Conservation (phyloP, 2,888 invertebrate species). For the Sarcophaga variegata region DNA sequence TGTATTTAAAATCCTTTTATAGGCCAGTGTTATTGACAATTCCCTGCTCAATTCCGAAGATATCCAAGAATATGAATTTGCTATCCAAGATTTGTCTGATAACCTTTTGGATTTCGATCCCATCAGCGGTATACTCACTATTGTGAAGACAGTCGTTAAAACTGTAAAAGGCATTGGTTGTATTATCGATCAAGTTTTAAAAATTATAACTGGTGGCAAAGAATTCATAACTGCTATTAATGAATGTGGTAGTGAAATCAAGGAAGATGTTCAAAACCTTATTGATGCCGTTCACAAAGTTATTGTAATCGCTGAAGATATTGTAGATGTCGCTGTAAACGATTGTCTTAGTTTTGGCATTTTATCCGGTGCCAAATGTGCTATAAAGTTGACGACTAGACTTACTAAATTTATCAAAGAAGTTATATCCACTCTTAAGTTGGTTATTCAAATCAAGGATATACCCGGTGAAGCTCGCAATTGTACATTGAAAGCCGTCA, state of each 20-base stretch:
- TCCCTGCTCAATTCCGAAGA: background rate
- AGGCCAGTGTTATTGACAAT: constrained; percentile 32
- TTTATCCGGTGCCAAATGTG: constrained; percentile 63
- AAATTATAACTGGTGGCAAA: constrained; percentile 70
- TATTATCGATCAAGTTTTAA: constrained; percentile 71
- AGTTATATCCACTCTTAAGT: constrained; percentile 45
- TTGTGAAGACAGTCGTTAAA: constrained; percentile 70
- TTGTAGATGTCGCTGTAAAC: background rate
- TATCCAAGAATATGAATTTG: constrained; percentile 23
- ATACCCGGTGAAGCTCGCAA: constrained; percentile 61
- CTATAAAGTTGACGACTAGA: constrained; percentile 64
- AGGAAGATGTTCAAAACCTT: constrained; percentile 72
- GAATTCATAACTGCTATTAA: constrained; percentile 68
- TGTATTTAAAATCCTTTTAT: background rate
- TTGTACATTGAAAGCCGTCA: constrained; percentile 46
- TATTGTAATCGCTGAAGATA: constrained; percentile 70
- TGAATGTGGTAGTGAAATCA: constrained; percentile 71
- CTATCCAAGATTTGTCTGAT: constrained; percentile 32
- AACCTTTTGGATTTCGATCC: background rate
- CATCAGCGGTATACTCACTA: background rate
- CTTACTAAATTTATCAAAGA: constrained; percentile 69
- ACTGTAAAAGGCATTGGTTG: constrained; percentile 75
- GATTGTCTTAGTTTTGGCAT: background rate
- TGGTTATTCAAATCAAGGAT: constrained; percentile 72
- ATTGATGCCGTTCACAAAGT: constrained; percentile 72